Base-by-base conservation (phyloP, 2,113 vertebrate species). In the Lampris megalopsis region DNA sequence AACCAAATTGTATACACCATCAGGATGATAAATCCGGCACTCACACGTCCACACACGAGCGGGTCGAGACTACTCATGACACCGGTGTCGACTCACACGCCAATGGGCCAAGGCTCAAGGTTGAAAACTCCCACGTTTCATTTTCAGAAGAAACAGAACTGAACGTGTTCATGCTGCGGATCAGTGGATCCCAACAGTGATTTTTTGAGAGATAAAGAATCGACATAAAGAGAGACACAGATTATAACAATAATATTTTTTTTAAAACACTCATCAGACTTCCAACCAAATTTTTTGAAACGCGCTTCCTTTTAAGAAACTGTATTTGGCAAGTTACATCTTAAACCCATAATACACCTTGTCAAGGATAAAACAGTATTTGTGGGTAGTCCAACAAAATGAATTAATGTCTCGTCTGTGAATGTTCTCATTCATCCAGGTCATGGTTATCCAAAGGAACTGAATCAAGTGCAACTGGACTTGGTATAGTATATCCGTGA, bases 1-100 rank as follows among this genome's bases (percentile, higher is more conserved):
- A 42, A 9, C 9, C 71, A 83, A 62, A 82, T 74, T 86, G 82
- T 86, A 79, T 78, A 77, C 66, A 74, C 79, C 38, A 74, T 83
- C 64, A 84, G 24, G 71, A 78, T 58, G 56, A 43, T 65, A 61
- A 86, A 75, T 81, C 69, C 53, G 11, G 70, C 50, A 4, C 57
- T 54, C 45, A 13, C 72, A 48, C 42, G 13, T 6, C 0, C 43
- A 49, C 0, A 1, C 2, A 3, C 9, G 40, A 65, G 42, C 2
- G 9, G 10, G 41, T 53, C 5, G 6, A n/a, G 24, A 9, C 38
- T 36, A 40, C 60, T 40, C 8, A 10, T 52, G 47, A 38, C 24
- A 49, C 40, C 41, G 7, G 7, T 64, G 37, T 38, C 53, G 61
- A 84, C 54, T 83, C 63, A 75, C 7, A 35, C 4, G 56, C 83